phyloP scores from a whole-genome alignment of 2,888 invertebrate species.

The Eudemis profundana region DNA sequence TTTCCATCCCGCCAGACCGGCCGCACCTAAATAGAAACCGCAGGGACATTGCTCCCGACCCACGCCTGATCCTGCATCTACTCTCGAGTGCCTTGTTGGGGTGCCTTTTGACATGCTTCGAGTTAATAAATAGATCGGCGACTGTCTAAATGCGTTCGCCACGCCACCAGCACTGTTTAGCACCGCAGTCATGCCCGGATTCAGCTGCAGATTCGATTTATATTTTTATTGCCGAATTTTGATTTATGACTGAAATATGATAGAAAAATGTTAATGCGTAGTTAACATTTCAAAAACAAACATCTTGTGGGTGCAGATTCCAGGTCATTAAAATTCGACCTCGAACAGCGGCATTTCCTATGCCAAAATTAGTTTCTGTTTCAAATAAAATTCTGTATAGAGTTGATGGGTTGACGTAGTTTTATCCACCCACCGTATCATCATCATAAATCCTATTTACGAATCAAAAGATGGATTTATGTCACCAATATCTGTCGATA shows the following conservation, averaged over 20 bases:
- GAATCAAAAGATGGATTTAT: slow-evolving; percentile 27
- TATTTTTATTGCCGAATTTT: slow-evolving; percentile 29
- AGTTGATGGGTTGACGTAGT: slow-evolving; percentile 40
- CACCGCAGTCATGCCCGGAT: slow-evolving; percentile 16
- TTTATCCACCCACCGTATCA: slow-evolving; percentile 30
- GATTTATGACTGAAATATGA: slow-evolving; percentile 46
- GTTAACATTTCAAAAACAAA: slow-evolving; percentile 50
- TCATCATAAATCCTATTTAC: slow-evolving; percentile 32
- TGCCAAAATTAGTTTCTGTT: slow-evolving; percentile 51
- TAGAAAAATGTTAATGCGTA: slow-evolving; percentile 48
- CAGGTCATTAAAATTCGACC: slow-evolving; percentile 56
- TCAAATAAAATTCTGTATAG: slow-evolving; percentile 44
- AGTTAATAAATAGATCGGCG: slow-evolving; percentile 30
- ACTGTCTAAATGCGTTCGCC: slow-evolving; percentile 16
- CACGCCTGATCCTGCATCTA: slow-evolving; percentile 74
- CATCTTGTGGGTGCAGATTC: slow-evolving; percentile 50
- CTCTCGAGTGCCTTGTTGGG: slow-evolving; percentile 75
- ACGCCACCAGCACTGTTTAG: slow-evolving; percentile 8
- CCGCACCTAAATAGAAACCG: slow-evolving; percentile 85
- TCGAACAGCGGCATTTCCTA: slow-evolving; percentile 63
- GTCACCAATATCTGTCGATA: slow-evolving; percentile 33
- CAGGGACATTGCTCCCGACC: slow-evolving; percentile 83
- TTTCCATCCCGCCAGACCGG: slow-evolving; percentile 79
- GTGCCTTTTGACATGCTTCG: slow-evolving; percentile 57
- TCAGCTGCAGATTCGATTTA: neutral